Base-by-base conservation (phyloP, 2,888 invertebrate species). In the Andrena marginata region DNA sequence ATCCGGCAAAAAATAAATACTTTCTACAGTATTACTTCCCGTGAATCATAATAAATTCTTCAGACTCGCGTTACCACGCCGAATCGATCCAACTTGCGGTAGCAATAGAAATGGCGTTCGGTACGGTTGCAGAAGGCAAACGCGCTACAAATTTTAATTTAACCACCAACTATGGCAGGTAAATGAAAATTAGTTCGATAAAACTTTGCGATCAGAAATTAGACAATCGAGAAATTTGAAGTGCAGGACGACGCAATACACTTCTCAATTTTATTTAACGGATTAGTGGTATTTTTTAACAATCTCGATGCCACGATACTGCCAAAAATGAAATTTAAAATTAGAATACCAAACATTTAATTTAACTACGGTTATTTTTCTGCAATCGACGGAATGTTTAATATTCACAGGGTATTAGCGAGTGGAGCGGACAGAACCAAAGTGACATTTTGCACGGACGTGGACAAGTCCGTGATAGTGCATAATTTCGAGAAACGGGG, bases 401-500 rank as follows among this genome's bases (percentile, higher is more conserved):
- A 56, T 20, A n/a, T 68, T 54, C 68, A 10, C 69, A 92, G 92
- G 79, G 84, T 92, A 31, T 88, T 90, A 0, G 83, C 90, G 7
- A 74, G 85, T 33, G 92, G 92, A 29, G 73, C 91, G 20, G 95
- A 95, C 91, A 95, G 94, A 90, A 95, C 95, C 88, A 95, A 96
- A 89, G 95, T 96, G 26, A 94, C 96, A 13, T 97, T 96, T 93
- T 97, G 97, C 91, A 97, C 97, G n/a, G 98, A 98, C 94, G 96
- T 98, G 92, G 99, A 99, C 92, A 99, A 98, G 94, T 98, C 98
- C 29, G 98, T 99, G 10, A 96, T 99, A 77, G 96, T 98, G 69
- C 97, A 97, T 89, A 99, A 98, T 94, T 99, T 99, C 92, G 98
- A 98, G 89, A 97, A 98, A 90, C 95, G 98, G 71, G 98, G 98